Conservation (phyloP, 2,113 vertebrate genomes). For the Cryptomyrus ogoouensis region DNA sequence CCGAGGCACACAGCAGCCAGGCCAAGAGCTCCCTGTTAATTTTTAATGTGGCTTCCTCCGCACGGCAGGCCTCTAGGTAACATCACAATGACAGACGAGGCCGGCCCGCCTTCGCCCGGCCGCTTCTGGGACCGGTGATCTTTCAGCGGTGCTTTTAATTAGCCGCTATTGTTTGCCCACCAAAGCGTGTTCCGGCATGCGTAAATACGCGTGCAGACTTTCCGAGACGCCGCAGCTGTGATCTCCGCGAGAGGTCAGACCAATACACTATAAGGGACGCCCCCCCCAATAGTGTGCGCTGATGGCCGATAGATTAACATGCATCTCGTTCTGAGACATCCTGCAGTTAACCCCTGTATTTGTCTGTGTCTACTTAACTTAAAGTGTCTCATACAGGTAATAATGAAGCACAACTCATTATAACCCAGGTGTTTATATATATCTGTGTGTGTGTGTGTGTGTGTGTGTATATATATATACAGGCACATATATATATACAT, state of each 20-base stretch:
- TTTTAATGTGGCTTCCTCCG: conserved; percentile 15
- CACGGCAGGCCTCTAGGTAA: conserved; percentile 10
- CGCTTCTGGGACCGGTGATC: neutral
- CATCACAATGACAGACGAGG: conserved; percentile 8
- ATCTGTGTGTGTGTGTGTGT: too few relatives aligned
- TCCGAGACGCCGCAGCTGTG: neutral
- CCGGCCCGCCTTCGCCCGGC: neutral
- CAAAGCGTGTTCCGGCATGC: neutral
- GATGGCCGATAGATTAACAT: neutral
- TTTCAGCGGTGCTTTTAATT: conserved; percentile 15
- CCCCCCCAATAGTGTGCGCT: neutral
- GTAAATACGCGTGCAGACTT: neutral
- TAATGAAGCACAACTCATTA: neutral
- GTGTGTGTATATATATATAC: too few relatives aligned
- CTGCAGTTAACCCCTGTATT: neutral
- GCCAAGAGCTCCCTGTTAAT: conserved; percentile 18
- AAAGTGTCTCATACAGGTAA: neutral
- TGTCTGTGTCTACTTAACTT: neutral
- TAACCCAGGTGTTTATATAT: too few relatives aligned
- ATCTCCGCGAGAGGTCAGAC: neutral
- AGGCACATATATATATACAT: too few relatives aligned
- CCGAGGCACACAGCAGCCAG: neutral
- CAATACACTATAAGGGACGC: neutral
- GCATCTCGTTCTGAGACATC: neutral
- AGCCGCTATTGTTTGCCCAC: conserved; percentile 9